Conservation (phyloP, 2,797 vertebrate genomes). For the Cygnus olor region DNA sequence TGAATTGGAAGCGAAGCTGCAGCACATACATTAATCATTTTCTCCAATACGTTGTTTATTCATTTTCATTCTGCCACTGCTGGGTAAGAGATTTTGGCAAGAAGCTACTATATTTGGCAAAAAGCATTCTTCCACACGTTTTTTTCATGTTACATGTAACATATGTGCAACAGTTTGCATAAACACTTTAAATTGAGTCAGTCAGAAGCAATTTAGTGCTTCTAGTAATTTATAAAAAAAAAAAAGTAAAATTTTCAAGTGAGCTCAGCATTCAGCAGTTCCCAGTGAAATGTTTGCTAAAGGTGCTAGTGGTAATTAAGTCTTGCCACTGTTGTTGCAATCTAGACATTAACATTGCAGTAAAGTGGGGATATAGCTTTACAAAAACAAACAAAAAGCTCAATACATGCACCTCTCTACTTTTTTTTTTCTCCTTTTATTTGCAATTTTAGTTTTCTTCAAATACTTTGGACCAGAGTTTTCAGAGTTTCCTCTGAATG, state of each 20-base stretch:
- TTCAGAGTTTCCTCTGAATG: neutral
- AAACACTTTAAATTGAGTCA: neutral
- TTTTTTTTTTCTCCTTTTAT: neutral
- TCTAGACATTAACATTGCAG: neutral
- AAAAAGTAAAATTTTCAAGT: neutral
- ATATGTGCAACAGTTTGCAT: neutral
- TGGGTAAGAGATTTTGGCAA: neutral
- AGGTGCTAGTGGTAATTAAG: neutral
- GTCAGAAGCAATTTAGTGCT: neutral
- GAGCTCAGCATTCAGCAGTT: neutral
- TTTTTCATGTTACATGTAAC: neutral
- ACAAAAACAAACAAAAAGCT: neutral
- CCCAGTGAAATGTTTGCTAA: neutral
- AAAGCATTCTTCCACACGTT: neutral
- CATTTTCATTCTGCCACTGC: neutral
- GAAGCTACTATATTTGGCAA: neutral
- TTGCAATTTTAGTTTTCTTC: neutral
- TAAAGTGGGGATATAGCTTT: neutral
- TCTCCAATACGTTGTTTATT: neutral
- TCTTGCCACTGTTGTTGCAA: neutral
- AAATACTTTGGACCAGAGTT: neutral
- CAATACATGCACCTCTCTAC: neutral
- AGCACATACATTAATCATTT: neutral
- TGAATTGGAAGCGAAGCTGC: neutral
- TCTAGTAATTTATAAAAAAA: neutral